These are phyloP conservation scores for Halichoerus grypus DNA, from an alignment of 2,113 vertebrate genomes.

Conservation along the genomic window DNA sequence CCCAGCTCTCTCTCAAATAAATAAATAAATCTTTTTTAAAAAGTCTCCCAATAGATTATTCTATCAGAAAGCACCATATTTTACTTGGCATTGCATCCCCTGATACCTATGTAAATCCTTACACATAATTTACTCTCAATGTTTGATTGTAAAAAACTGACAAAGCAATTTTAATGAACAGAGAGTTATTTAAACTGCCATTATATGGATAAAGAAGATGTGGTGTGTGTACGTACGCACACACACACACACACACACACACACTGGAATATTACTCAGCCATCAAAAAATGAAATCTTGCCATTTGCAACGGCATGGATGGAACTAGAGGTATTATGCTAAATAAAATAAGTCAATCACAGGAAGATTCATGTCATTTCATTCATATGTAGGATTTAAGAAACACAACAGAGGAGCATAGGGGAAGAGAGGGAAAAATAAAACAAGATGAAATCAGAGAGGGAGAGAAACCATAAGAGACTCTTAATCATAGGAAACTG, in stretches of 20 bases:
- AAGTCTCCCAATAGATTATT: background rate
- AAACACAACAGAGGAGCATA: background rate
- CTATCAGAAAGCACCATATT: background rate
- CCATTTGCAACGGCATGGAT: background rate
- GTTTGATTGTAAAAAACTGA: background rate
- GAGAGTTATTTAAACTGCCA: background rate
- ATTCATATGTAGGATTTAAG: background rate
- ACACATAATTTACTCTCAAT: background rate
- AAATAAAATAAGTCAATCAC: background rate
- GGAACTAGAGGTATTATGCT: background rate
- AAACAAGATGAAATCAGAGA: background rate
- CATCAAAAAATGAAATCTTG: background rate
- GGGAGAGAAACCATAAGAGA: background rate
- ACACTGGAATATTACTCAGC: background rate
- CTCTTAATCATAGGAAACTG: background rate
- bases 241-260: too few relatives aligned
- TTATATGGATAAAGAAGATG: background rate
- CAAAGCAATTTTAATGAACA: background rate
- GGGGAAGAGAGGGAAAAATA: background rate
- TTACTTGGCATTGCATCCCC: background rate
- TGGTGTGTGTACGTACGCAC: too few relatives aligned
- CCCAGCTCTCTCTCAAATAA: background rate
- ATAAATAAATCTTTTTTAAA: background rate
- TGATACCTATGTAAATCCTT: background rate
- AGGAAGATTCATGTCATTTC: background rate